A percentile compares a stretch with the other conserved stretches of the same genome.
Evolutionary conservation across 2,888 invertebrate genomes (phyloP).

Genomic region (Ormyrus pomaceus): DNA sequence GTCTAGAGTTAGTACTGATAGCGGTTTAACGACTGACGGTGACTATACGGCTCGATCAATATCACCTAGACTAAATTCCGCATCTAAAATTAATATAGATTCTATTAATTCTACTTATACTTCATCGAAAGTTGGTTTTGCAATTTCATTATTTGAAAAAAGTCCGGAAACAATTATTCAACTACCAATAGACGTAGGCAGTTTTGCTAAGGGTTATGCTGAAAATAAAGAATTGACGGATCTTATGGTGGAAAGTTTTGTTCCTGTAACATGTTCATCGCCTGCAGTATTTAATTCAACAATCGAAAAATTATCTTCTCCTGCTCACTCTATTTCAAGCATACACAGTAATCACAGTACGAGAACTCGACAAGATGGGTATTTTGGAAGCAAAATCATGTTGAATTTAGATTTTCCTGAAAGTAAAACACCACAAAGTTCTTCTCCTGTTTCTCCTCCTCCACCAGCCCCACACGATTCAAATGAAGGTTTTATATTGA

Average conservation of each 20-base stretch:
- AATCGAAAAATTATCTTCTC: conserved; percentile 79
- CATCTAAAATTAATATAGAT: conserved; percentile 70
- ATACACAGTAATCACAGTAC: conserved; percentile 66
- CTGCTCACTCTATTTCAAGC: conserved; percentile 77
- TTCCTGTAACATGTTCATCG: conserved; percentile 76
- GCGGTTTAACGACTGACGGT: conserved; percentile 80
- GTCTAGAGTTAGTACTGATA: conserved; percentile 77
- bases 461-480: conserved; percentile 88
- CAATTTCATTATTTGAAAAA: conserved; percentile 80
- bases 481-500: conserved; percentile 75
- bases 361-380: conserved; percentile 82
- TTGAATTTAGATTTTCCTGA: conserved; percentile 77
- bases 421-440: conserved; percentile 71
- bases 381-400: conserved; percentile 77
- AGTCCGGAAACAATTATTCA: conserved; percentile 71
- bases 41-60: conserved; percentile 76
- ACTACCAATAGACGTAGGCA: conserved; percentile 79
- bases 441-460: conserved; percentile 84
- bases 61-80: conserved; percentile 71
- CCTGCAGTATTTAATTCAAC: conserved; percentile 77
- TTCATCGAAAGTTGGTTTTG: conserved; percentile 79
- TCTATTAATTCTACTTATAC: conserved; percentile 69
- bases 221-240: conserved; percentile 76
- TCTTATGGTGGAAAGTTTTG: conserved; percentile 77
- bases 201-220: conserved; percentile 78